phyloP scores from a whole-genome alignment of 1,140 invertebrate genomes.

The Drosophila asahinai region DNA sequence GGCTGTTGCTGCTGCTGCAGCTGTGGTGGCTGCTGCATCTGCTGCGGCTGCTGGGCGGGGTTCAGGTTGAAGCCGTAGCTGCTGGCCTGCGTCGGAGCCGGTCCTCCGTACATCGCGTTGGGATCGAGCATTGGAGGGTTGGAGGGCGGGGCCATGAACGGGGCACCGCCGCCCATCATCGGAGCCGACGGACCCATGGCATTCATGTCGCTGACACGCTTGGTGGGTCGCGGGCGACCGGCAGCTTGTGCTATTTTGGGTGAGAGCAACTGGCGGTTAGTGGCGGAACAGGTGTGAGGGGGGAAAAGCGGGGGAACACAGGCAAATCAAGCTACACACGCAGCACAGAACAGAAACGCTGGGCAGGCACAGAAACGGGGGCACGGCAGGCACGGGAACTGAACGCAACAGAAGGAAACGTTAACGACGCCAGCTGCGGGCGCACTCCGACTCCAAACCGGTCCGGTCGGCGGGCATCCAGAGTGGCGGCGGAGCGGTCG shows the following conservation, averaged over 20 bases:
- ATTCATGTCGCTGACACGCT: conserved; percentile 88
- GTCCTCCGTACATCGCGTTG: conserved; percentile 64
- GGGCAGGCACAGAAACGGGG: conserved; percentile 10
- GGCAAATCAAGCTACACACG: conserved; percentile 66
- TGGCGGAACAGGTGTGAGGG: background rate
- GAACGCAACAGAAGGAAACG: conserved; percentile 29
- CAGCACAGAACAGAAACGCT: conserved; percentile 44
- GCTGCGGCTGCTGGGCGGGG: conserved; percentile 55
- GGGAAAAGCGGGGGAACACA: conserved; percentile 35
- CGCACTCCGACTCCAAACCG: conserved; percentile 17
- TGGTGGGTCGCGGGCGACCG: conserved; percentile 86
- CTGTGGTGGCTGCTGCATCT: conserved; percentile 25
- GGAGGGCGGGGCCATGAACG: conserved; percentile 78
- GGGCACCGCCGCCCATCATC: conserved; percentile 61
- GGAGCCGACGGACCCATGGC: conserved; percentile 86
- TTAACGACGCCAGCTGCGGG: conserved; percentile 16
- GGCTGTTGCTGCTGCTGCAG: conserved; percentile 41
- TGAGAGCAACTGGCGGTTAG: conserved; percentile 21
- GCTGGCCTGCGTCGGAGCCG: conserved; percentile 42
- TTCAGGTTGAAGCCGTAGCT: conserved; percentile 53
- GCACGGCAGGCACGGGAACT: conserved; percentile 10
- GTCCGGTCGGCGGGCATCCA: conserved; percentile 23
- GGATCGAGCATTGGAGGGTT: conserved; percentile 84
- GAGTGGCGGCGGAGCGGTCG: conserved; percentile 24
- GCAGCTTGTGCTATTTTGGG: conserved; percentile 70